A percentile compares a stretch with the other conserved stretches of the same genome.
These are phyloP conservation scores for Morpho achilles DNA, from an alignment of 2,888 invertebrate species.

Conservation along the genomic window DNA sequence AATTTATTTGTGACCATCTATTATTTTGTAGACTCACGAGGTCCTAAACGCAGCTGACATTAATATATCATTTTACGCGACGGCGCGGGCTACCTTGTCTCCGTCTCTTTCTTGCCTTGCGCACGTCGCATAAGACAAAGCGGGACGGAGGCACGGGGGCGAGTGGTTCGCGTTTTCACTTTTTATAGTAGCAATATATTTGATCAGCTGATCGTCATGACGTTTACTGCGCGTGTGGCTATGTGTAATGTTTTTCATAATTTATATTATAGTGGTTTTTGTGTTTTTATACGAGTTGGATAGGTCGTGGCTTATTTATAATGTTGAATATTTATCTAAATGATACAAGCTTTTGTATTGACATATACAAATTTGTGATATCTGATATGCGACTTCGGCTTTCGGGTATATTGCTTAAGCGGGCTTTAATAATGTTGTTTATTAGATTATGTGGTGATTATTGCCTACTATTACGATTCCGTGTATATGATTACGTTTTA, in stretches of 20 bases:
- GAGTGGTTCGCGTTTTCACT: slow-evolving; percentile 76
- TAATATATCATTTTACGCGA: slow-evolving; percentile 78
- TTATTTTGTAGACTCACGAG: slow-evolving; percentile 78
- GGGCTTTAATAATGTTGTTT: slow-evolving; percentile 22
- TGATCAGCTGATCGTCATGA: slow-evolving; percentile 78
- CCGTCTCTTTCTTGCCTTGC: slow-evolving; percentile 42
- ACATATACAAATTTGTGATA: slow-evolving; percentile 36
- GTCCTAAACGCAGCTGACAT: slow-evolving; percentile 79
- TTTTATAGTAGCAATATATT: slow-evolving; percentile 79
- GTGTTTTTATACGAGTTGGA: slow-evolving; percentile 60
- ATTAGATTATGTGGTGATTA: slow-evolving; percentile 26
- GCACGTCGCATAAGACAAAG: slow-evolving; percentile 32
- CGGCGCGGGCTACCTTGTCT: slow-evolving; percentile 47
- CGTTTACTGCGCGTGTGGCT: slow-evolving; percentile 67
- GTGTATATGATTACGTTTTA: slow-evolving; percentile 1
- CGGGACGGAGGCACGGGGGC: slow-evolving; percentile 50
- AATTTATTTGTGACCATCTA: slow-evolving; percentile 79
- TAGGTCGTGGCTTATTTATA: slow-evolving; percentile 74
- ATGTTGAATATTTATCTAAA: slow-evolving; percentile 63
- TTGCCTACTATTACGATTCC: slow-evolving; percentile 9
- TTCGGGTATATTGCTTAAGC: slow-evolving; percentile 1
- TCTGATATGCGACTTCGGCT: slow-evolving; percentile 12
- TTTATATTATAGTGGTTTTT: slow-evolving; percentile 65
- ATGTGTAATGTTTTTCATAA: slow-evolving; percentile 75
- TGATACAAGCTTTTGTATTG: slow-evolving; percentile 33